Percentiles rank a stretch among this genome's conserved stretches.
These are phyloP conservation scores for Hirtodrosophila confusa DNA, from an alignment of 2,888 invertebrate species.

Conservation along the genomic window DNA sequence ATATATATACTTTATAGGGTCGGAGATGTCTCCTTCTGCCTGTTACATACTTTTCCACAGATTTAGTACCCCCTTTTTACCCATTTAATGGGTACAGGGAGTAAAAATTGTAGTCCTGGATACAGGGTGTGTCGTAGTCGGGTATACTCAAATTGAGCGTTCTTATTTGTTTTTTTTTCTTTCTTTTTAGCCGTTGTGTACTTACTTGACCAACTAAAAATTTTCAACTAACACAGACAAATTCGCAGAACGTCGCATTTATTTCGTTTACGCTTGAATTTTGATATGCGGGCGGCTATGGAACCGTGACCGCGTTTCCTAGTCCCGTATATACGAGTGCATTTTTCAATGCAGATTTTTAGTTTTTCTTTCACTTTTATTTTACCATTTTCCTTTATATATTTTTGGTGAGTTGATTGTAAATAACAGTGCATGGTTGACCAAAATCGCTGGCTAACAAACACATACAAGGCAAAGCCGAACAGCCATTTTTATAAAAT, in stretches of 20 bases:
- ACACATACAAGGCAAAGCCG: conserved; percentile 8
- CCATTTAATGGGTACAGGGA: too few species aligned
- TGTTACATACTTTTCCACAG: too few species aligned
- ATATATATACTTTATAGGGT: too few species aligned
- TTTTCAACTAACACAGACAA: conserved; percentile 10
- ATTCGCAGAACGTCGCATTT: conserved; percentile 21
- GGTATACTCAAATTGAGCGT: too few species aligned
- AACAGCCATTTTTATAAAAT: conserved; percentile 37
- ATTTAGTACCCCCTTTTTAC: too few species aligned
- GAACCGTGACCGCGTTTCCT: conserved; percentile 11
- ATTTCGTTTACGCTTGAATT: conserved; percentile 34
- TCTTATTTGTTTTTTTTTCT: neutral
- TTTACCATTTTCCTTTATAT: neutral
- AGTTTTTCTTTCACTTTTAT: conserved; percentile 8
- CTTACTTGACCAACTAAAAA: conserved; percentile 21
- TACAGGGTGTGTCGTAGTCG: too few species aligned
- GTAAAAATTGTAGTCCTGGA: too few species aligned
- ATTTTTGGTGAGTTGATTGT: conserved; percentile 34
- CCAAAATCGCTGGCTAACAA: conserved; percentile 31
- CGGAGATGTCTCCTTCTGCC: too few species aligned
- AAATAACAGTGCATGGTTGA: conserved; percentile 46
- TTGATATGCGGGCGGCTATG: conserved; percentile 4
- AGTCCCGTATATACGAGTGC: neutral
- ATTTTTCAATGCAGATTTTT: conserved; percentile 17
- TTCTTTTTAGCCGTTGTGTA: neutral